These are phyloP conservation scores for Panagrolaimus sp. DNA, from an alignment of 1,140 invertebrate species.

Conservation along the genomic window DNA sequence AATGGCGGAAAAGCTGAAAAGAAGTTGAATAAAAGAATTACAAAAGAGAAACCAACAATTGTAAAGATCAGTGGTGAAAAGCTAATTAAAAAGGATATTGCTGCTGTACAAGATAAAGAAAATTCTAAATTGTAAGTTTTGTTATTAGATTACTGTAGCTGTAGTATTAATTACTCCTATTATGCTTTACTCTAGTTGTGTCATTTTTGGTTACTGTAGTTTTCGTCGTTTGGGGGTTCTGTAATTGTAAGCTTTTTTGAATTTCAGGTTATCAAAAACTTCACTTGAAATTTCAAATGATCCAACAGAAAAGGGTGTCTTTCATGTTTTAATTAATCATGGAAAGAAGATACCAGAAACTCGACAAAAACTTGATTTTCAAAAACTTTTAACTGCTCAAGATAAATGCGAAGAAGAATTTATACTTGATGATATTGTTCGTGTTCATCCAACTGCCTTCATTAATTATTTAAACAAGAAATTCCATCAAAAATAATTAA, in stretches of 20 bases:
- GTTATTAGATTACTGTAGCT: no score
- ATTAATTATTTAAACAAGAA: slow-evolving; percentile 8
- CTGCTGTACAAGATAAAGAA: not conserved
- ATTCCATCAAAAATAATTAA: not conserved
- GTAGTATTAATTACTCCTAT: no score
- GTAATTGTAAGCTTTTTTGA: no score
- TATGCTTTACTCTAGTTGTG: no score
- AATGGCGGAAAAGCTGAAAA: slow-evolving; percentile 3
- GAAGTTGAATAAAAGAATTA: slow-evolving; percentile 7
- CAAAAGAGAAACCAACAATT: not conserved
- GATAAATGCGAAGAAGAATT: not conserved
- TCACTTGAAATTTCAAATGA: slow-evolving; percentile 6
- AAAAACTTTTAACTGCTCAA: not conserved
- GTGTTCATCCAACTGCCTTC: not conserved
- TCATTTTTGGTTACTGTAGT: no score
- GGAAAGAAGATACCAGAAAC: not conserved
- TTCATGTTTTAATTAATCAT: not conserved
- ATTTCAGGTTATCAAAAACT: not conserved
- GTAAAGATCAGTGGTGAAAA: not conserved
- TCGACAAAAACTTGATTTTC: not conserved
- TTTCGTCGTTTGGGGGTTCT: no score
- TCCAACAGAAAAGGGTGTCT: not conserved
- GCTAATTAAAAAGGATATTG: not conserved
- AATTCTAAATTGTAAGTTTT: not conserved
- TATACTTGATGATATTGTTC: not conserved